These are phyloP conservation scores for Hypocryptadius cinnamomeus DNA, from an alignment of 2,113 vertebrate genomes.

Conservation along the genomic window DNA sequence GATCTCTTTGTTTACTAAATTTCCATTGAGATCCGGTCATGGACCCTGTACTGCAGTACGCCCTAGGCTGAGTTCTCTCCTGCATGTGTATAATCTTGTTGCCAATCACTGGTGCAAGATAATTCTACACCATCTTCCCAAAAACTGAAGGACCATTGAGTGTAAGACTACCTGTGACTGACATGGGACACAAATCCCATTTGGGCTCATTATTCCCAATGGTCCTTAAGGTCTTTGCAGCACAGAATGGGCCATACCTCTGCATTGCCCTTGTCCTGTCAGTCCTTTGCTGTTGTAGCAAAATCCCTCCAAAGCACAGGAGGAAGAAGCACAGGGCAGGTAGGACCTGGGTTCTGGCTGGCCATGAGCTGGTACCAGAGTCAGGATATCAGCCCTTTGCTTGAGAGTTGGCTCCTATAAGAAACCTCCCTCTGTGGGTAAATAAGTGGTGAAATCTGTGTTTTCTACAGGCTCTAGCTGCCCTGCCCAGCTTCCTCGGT, in stretches of 20 bases:
- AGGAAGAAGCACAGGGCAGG: background rate
- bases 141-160: background rate
- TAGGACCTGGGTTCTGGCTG: background rate
- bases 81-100: background rate
- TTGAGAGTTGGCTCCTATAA: background rate
- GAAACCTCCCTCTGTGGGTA: background rate
- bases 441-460: background rate
- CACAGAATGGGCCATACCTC: background rate
- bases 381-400: background rate
- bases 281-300: background rate
- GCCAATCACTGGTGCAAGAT: background rate
- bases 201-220: background rate
- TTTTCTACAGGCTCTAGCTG: background rate
- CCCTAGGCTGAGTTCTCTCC: background rate
- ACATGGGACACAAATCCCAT: background rate
- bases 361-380: background rate
- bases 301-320: background rate
- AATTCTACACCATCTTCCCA: background rate
- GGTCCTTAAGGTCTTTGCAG: background rate
- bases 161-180: background rate
- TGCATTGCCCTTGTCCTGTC: background rate
- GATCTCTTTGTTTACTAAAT: background rate
- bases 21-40: background rate
- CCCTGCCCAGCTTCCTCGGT: background rate
- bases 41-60: rapidly evolving